phyloP scores from a whole-genome alignment of 2,797 vertebrate species.

The Dendrocincla fuliginosa region DNA sequence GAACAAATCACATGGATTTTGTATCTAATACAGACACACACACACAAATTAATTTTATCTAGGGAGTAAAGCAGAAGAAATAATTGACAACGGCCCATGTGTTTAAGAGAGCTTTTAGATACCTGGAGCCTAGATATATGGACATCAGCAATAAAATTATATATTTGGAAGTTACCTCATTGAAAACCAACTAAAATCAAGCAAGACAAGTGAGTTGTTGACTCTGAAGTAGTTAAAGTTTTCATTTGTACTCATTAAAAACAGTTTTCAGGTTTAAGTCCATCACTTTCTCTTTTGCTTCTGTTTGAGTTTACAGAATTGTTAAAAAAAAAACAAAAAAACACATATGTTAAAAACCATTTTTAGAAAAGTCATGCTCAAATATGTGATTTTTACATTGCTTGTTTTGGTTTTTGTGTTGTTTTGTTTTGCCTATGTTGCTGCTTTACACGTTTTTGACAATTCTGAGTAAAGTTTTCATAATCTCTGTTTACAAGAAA shows the following conservation, averaged over 20 bases:
- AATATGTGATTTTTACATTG: neutral
- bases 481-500: neutral
- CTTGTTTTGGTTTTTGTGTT: neutral
- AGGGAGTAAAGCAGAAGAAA: neutral
- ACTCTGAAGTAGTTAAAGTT: neutral
- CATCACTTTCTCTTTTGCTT: neutral
- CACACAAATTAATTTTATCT: neutral
- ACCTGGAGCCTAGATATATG: neutral
- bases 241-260: neutral
- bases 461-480: neutral
- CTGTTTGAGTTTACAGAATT: neutral
- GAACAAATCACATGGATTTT: neutral
- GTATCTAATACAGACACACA: neutral
- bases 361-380: neutral
- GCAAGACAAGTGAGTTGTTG: neutral
- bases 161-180: neutral
- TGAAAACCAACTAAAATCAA: neutral
- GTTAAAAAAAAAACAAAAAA: neutral
- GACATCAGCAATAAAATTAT: neutral
- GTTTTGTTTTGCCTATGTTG: neutral
- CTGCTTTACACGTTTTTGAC: neutral
- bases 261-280: neutral
- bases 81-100: neutral
- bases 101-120: neutral
- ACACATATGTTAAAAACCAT: neutral